A percentile compares a stretch with the other conserved stretches of the same genome.
Conservation (phyloP, 2,797 vertebrate genomes). For the Sphaeramia orbicularis region DNA sequence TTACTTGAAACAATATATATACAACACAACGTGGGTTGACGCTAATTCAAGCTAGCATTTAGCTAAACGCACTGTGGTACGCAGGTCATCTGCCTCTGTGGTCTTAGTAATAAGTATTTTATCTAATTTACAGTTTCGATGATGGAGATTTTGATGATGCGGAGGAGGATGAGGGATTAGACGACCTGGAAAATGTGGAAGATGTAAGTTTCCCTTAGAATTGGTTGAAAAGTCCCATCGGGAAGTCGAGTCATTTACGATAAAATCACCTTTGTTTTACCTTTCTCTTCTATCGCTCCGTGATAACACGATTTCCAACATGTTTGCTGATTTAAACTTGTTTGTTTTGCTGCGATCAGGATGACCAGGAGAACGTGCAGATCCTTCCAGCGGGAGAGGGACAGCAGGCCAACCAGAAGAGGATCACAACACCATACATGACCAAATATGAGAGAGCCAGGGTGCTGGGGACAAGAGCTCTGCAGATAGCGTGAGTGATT, state of each 20-base stretch:
- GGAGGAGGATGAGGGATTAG: conserved; percentile 96
- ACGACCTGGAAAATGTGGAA: conserved; percentile 95
- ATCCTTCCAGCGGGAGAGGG: conserved; percentile 95
- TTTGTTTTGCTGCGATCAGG: conserved; percentile 78
- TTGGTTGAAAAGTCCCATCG: no score
- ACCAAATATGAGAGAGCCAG: conserved; percentile 97
- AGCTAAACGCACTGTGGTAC: neutral
- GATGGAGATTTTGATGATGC: conserved; percentile 97
- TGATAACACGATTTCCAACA: neutral
- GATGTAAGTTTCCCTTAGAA: conserved; percentile 84
- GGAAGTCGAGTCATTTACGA: neutral
- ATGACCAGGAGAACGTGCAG: conserved; percentile 95
- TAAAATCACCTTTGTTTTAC: no score
- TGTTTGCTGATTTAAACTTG: no score
- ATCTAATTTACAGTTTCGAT: conserved; percentile 86
- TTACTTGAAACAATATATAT: neutral
- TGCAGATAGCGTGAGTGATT: conserved; percentile 96
- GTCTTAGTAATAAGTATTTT: neutral
- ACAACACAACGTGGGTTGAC: neutral
- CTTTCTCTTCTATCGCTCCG: no score
- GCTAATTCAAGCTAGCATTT: conserved; percentile 8
- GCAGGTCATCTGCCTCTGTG: rapidly evolving
- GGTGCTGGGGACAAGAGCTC: conserved; percentile 94
- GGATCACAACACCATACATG: conserved; percentile 98
- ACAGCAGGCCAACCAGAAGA: conserved; percentile 94